These are phyloP conservation scores for Antedon mediterranea DNA, from an alignment of 53 echinoderm and acorn worm genomes.

Conservation along the genomic window DNA sequence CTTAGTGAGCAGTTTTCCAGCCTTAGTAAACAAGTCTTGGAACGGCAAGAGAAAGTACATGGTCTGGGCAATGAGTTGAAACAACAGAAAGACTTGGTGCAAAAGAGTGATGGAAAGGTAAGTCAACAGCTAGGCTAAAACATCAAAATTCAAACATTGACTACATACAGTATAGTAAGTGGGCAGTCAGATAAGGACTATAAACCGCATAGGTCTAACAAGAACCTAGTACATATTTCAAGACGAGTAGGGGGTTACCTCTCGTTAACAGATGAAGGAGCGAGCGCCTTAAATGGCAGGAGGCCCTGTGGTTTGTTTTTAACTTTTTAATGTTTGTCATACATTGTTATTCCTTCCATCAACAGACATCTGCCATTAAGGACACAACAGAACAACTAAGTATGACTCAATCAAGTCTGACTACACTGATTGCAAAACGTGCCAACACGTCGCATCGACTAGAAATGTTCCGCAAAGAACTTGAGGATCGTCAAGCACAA, in stretches of 20 bases:
- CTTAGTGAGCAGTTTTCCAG: slow-evolving; percentile 52
- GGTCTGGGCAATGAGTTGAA: slow-evolving; percentile 52
- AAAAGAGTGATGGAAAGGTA: slow-evolving; percentile 24
- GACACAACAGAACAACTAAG: slow-evolving; percentile 52
- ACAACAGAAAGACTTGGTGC: slow-evolving; percentile 45
- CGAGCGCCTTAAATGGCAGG: too few species aligned
- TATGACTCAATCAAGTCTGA: slow-evolving; percentile 48
- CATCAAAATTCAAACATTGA: too few species aligned
- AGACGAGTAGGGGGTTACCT: too few species aligned
- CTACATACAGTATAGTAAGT: too few species aligned
- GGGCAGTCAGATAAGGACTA: too few species aligned
- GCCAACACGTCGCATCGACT: slow-evolving; percentile 45
- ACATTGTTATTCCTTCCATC: background rate
- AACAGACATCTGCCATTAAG: slow-evolving; percentile 44
- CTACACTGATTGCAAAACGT: slow-evolving; percentile 42
- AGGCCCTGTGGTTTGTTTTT: too few species aligned
- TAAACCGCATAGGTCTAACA: too few species aligned
- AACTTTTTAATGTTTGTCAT: too few species aligned
- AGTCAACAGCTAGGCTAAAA: background rate
- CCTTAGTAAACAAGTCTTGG: slow-evolving; percentile 41
- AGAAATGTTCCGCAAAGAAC: slow-evolving; percentile 36
- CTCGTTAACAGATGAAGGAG: too few species aligned
- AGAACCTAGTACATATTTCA: too few species aligned
- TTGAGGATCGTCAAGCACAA: slow-evolving; percentile 73
- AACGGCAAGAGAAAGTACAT: slow-evolving; percentile 38